A percentile compares a stretch with the other conserved stretches of the same genome.
Conservation (phyloP, 2,113 vertebrate genomes). For the Austrofundulus limnaeus region DNA sequence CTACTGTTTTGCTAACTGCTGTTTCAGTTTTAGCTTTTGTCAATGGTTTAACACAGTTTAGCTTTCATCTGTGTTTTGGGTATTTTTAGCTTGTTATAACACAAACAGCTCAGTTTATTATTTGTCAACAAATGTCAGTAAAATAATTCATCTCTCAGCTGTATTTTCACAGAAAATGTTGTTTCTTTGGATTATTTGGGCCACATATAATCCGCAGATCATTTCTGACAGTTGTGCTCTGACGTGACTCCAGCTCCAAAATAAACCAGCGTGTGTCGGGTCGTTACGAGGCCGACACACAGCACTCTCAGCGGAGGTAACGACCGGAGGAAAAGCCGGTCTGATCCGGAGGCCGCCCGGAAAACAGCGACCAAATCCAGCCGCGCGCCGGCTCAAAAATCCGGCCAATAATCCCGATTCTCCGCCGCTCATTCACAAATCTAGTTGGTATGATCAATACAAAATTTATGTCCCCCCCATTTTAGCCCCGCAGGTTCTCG, state of each 20-base stretch:
- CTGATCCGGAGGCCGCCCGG: slow-evolving; percentile 32
- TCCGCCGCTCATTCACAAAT: slow-evolving; percentile 11
- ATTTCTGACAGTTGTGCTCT: no score
- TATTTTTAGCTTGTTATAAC: no score
- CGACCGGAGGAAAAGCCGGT: slow-evolving; percentile 30
- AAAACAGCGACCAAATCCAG: slow-evolving; percentile 45
- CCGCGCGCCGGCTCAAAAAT: slow-evolving; percentile 1
- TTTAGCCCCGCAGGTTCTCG: slow-evolving; percentile 79
- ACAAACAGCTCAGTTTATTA: no score
- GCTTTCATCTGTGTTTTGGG: no score
- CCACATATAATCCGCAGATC: no score
- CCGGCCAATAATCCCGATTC: not conserved
- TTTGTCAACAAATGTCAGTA: no score
- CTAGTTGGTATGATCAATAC: slow-evolving; percentile 50
- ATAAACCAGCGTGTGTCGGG: slow-evolving; percentile 57
- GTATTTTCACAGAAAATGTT: no score
- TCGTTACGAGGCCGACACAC: slow-evolving; percentile 55
- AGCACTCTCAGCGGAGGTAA: slow-evolving; percentile 69
- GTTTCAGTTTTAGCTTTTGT: no score
- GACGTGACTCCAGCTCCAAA: slow-evolving; percentile 34
- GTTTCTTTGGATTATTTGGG: no score
- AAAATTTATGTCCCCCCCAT: slow-evolving; percentile 67
- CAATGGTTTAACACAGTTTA: no score
- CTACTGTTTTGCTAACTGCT: no score
- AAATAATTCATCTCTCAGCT: not conserved